These are phyloP conservation scores for Epinephelus fuscoguttatus DNA, from an alignment of 2,113 vertebrate species.

Conservation along the genomic window DNA sequence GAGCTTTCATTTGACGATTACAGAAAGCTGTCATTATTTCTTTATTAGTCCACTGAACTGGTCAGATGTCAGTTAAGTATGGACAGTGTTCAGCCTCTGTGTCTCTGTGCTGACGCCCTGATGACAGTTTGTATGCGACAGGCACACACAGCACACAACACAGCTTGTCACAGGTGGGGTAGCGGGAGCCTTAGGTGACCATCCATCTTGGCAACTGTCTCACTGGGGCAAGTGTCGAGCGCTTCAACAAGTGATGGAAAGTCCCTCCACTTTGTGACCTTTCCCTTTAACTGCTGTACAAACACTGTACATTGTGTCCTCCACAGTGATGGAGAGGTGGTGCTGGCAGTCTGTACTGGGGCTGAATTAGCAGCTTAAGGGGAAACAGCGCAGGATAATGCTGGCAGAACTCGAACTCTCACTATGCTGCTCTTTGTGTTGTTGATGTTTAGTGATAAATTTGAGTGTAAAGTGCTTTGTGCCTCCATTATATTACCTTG, in stretches of 20 bases:
- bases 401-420: not conserved
- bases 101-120: not conserved
- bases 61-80: not conserved
- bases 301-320: slow-evolving; percentile 32
- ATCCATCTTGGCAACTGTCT: slow-evolving; percentile 42
- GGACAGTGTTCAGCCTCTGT: not conserved
- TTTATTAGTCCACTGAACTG: not conserved
- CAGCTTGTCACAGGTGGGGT: slow-evolving; percentile 25
- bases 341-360: not conserved
- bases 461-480: not conserved
- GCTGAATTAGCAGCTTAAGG: slow-evolving; percentile 33
- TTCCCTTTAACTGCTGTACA: slow-evolving; percentile 49
- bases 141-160: slow-evolving; percentile 17
- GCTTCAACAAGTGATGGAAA: slow-evolving; percentile 52
- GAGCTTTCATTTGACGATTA: not conserved
- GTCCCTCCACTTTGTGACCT: slow-evolving; percentile 49
- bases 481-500: not conserved
- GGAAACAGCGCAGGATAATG: not conserved
- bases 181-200: slow-evolving; percentile 42
- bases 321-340: not conserved
- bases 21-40: not conserved
- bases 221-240: slow-evolving; percentile 23
- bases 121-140: slow-evolving; percentile 15
- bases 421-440: not conserved
- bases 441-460: not conserved